Base-by-base conservation (phyloP, 2,888 invertebrate species). In the Protula sp. region DNA sequence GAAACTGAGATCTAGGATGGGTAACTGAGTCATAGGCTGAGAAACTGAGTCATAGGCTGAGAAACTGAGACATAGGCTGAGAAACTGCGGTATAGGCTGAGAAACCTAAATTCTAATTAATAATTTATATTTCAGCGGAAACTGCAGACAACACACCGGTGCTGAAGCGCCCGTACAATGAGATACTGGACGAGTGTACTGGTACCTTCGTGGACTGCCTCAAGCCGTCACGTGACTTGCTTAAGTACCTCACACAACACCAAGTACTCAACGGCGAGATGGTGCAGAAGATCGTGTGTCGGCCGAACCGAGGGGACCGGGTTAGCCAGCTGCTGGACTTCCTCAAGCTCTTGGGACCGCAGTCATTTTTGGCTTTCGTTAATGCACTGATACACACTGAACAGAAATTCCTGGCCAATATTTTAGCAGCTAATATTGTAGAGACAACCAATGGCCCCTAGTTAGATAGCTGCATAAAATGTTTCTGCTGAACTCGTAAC, bases 171-270 rank as follows among this genome's bases (percentile, higher is more conserved):
- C 50, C 50, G 14, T 50, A 50, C 50, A 50, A 9, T 19, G 50
- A 50, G 24, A 24, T 50, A 4, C 14, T 50, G 5, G 50, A 50
- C 14, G 5, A 9, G 4, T n/a, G 50, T 50, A 19, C 50, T 9
- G 50, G 50, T 24, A 50, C 50, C 19, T 50, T 50, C 24, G 24
- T 50, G 5, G 50, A 50, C 50, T 50, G 50, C 24, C 50, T 50
- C 50, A 24, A n/a, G 5, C 9, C 24, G 22, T 5, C 9, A n/a
- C 9, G 24, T n/a, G 24, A 22, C 14, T 22, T 50, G 24, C 24
- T 50, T 19, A 26, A 50, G 5, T 22, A n/a, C 24, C 24, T 50
- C 9, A 24, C 14, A 22, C 5, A 50, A 19, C 9, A 50, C 24
- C 5, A 5, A 19, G 50, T 50, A 5, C 5, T 50, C 50, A 50